Evolutionary conservation across 2,888 invertebrate species (phyloP), one percentile per base, ranked within the genome.

Genomic region (Magallana nippona): DNA sequence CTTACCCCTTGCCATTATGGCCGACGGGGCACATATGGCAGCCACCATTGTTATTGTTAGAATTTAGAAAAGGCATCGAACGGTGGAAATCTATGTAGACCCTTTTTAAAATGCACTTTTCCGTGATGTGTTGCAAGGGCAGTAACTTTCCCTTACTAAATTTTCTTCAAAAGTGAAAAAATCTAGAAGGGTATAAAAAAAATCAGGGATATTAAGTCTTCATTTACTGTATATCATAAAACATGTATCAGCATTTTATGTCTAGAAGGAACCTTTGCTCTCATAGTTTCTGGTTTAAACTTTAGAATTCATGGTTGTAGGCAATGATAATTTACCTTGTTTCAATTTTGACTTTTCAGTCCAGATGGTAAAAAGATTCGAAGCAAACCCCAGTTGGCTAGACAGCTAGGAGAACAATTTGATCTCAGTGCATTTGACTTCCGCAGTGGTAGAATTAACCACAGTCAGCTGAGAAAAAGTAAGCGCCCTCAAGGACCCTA

Each of bases 351-450:
- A n/a, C 56, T 55, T 91, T 93, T 91, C 95, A 97, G 97, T 95
- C 97, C 97, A 91, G 96, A 96, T 95, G 97, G 97, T 94, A 96
- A 96, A 95, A 96, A 96, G 95, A 96, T 97, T 94, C 96, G 96
- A 94, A 97, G 96, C 95, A 97, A 97, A 95, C 96, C 96, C 88
- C 96, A 97, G 95, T 95, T 97, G 94, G 96, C 96, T 90, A 96
- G 97, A 91, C 96, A 96, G 94, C 95, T 97, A 89, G 97, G 97
- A 93, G 96, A 96, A 94, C 95, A 96, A 93, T 96, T 96, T 95
- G 97, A 97, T 95, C 95, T 97, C 91, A 96, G 96, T 91, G 96
- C 96, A 93, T 97, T 97, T 95, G 97, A 97, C 95, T 97, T 96
- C 95, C 96, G 96, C 93, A 96, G 96, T 92, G 97, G 97, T 92